Base-by-base conservation (phyloP, 2,888 invertebrate genomes). In the Helicoverpa assulta region DNA sequence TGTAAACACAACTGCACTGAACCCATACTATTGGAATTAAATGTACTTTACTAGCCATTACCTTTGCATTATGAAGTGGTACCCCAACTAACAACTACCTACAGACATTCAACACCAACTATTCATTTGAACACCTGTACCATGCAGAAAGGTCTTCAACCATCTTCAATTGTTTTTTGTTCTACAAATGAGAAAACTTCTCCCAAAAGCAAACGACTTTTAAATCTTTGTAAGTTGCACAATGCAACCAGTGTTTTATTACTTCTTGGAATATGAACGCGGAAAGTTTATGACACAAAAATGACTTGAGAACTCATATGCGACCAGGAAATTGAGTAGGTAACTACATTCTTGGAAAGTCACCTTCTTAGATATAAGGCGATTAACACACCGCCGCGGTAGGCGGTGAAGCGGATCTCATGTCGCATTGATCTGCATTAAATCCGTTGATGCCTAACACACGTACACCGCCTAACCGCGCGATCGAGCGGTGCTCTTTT, bases 221-320 rank as follows among this genome's bases (percentile, higher is more conserved):
- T 40, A 33, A 8, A 37, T 53, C 52, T 71, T 61, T 76, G 50
- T 59, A 47, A 21, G 2, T 10, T n/a, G 37, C 8, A 18, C 14
- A 40, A 26, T 53, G 52, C 21, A 50, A 77, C 56, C 53, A 29
- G 47, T 29, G 12, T 76, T 73, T 71, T 72, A 73, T 40, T 53
- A 62, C 52, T 71, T 50, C 18, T n/a, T 70, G n/a, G 19, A 55
- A 47, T 50, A 47, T 29, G 37, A 71, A 71, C 18, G 29, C 21
- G 51, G 12, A 6, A 29, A 59, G 54, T 29, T 51, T 40, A 50
- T 8, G 10, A 8, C 16, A 55, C 16, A 51, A 75, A 54, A 76
- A 50, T 18, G 0, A 55, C 47, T 75, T 40, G 2, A 10, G 47
- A n/a, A 29, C 47, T 53, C 57, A 21, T 54, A 18, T 69, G 10